Evolutionary conservation across 2,113 vertebrate genomes (phyloP), one percentile per base, ranked within the genome.

Genomic region (Abramis brama): DNA sequence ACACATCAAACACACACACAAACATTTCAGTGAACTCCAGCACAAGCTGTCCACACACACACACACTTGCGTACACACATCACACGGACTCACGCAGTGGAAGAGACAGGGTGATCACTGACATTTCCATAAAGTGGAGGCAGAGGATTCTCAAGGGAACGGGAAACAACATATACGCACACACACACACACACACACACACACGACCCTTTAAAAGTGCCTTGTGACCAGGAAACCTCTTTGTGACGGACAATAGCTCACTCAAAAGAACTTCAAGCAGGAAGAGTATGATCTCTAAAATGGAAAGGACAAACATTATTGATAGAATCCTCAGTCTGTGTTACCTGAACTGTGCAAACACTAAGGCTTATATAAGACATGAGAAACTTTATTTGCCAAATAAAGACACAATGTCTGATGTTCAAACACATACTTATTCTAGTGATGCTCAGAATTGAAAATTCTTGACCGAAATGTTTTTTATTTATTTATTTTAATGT

Each of bases 101-200:
- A 83, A 83, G 66, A 74, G 82, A 83, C 82, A 73, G 50, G 68
- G 62, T 83, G 82, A 83, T 83, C 82, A 83, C 68, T 83, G 82
- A 83, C 82, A 83, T 83, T 83, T 83, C 50, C 82, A 83, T 83
- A 83, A 83, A 83, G 82, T 83, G 82, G 27, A 83, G 82, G 68
- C 27, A 73, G 52, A 83, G 36, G 23, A 83, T 55, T 57, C 50
- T 83, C 33, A 36, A 73, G 82, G 82, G 66, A 73, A 74, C 6
- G 1, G 30, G 33, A 83, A 83, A 73, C 47, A 39, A 73, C 66
- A 55, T 55, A 70, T 30, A 43, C 2, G 43, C 5, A 62, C n/a
- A 27, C 27, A 27, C 27, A 27, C 27, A 27, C 57, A 64, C 83
- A 66, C 39, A 76, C 17, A 73, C 23, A 57, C 47, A 70, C 30